Base-by-base conservation (phyloP, 2,888 invertebrate species). In the Clistopyga incitator region DNA sequence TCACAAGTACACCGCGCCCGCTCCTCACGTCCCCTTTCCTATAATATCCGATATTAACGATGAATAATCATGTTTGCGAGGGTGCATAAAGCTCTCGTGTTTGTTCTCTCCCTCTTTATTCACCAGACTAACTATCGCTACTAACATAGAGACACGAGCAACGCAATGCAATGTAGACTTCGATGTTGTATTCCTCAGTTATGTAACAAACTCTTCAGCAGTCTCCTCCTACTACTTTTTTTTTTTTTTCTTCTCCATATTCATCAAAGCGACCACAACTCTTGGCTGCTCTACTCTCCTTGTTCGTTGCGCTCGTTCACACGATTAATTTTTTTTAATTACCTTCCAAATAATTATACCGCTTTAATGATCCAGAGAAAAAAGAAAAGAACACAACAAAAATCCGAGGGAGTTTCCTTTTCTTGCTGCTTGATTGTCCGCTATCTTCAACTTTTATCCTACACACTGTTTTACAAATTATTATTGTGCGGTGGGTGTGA, bases 11-110 rank as follows among this genome's bases (percentile, higher is more conserved):
- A n/a, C 75, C 68, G 52, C 34, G 15, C 13, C 42, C 65, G 25
- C 23, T 23, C 64, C 47, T 71, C 76, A 20, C 59, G 38, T 23
- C 38, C 45, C 71, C 56, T 47, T 34, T 34, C n/a, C 23, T 18
- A 59, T 67, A 50, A 76, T 71, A 59, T 65, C 56, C 38, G 50
- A 61, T 45, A 79, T 79, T 76, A 82, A 76, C 75, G 71, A 82
- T 76, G 71, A 79, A 82, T 82, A 82, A 79, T 82, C 70, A 74
- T 71, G 70, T 79, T 71, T 65, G 20, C 71, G 64, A 75, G 78
- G 71, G 75, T 65, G 61, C 65, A 74, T 71, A 52, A 47, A 64
- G 78, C 34, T 52, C 71, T 23, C 45, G 52, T 38, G 65, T 42
- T 76, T 56, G 64, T 61, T 34, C 65, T 77, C 64, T 67, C 47